Evolutionary conservation across 2,113 vertebrate genomes (phyloP), one percentile per base, ranked within the genome.

Genomic region (Cichladusa arquata): DNA sequence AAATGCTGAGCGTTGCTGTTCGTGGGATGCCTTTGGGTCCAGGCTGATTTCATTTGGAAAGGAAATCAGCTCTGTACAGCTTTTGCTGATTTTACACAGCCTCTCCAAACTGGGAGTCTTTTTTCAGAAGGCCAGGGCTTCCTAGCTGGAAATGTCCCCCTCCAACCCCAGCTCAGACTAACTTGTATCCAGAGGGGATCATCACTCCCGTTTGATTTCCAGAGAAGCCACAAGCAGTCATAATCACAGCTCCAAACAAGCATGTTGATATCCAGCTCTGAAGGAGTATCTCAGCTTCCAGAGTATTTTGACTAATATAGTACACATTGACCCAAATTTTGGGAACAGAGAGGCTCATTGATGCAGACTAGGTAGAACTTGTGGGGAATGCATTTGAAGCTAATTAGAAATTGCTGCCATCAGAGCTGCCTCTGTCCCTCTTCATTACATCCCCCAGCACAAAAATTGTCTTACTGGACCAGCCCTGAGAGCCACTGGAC

Each of bases 221-320:
- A 84, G 60, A 67, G 53, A 29, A 86, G 53, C 51, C 50, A 54
- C 33, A 51, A 69, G 42, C 33, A 18, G 67, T 92, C 42, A 22
- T 15, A 33, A 51, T 73, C 74, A 77, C 48, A 58, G 57, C 47
- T 86, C 82, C 6, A 2, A 56, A 83, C 47, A 54, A n/a, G 60
- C 36, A 3, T 14, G 12, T 6, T 71, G 51, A 42, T 70, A 66
- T 8, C 76, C 50, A 78, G 56, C 44, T 51, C 80, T 64, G 45
- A 73, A 64, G 45, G 28, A 81, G 1, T 44, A 26, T 50, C 85
- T 94, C 29, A 5, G 47, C 72, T 86, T 67, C 60, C 57, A 28
- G 65, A 93, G 31, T 86, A 13, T 78, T 95, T 96, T 93, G 80
- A 51, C 77, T 92, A 86, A 82, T 65, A 44, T 57, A 88, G 65